A percentile compares a stretch with the other conserved stretches of the same genome.
Conservation (phyloP, 2,888 invertebrate genomes). For the Synanthedon formicaeformis region DNA sequence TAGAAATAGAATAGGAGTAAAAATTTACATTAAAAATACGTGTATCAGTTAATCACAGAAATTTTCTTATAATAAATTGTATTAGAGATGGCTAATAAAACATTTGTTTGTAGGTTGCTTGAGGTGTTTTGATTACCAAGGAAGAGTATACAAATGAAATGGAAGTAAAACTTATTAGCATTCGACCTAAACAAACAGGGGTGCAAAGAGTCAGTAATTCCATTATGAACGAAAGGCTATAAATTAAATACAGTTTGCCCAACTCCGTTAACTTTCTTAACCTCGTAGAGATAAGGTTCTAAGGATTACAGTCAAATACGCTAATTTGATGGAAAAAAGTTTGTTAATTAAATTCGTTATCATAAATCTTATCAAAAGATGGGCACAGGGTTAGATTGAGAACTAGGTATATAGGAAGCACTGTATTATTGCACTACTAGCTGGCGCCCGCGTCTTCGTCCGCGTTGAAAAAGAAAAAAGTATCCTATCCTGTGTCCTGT, state of each 20-base stretch:
- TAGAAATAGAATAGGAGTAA: too few species aligned
- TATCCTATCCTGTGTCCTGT: too few species aligned
- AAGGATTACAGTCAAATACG: constrained; percentile 3
- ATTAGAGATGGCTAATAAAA: too few species aligned
- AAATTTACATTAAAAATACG: too few species aligned
- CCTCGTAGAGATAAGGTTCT: constrained; percentile 5
- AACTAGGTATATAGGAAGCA: neutral
- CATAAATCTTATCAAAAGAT: constrained; percentile 2
- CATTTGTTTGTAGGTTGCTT: too few species aligned
- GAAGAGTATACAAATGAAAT: too few species aligned
- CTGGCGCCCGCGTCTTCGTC: too few species aligned
- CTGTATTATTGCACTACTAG: too few species aligned
- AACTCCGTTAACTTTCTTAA: constrained; percentile 11
- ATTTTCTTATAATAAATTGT: too few species aligned
- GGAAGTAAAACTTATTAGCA: constrained; percentile 4
- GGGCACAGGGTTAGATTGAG: neutral
- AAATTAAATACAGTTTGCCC: constrained; percentile 10
- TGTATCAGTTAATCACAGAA: too few species aligned
- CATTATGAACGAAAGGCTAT: constrained; percentile 9
- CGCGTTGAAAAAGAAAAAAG: too few species aligned
- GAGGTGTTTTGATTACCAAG: too few species aligned
- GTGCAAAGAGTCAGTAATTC: constrained; percentile 8
- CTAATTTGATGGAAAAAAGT: constrained; percentile 7
- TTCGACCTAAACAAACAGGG: constrained; percentile 14
- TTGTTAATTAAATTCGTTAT: constrained; percentile 5